These are phyloP conservation scores for Acanthopagrus latus DNA, from an alignment of 2,797 vertebrate species.

Conservation along the genomic window DNA sequence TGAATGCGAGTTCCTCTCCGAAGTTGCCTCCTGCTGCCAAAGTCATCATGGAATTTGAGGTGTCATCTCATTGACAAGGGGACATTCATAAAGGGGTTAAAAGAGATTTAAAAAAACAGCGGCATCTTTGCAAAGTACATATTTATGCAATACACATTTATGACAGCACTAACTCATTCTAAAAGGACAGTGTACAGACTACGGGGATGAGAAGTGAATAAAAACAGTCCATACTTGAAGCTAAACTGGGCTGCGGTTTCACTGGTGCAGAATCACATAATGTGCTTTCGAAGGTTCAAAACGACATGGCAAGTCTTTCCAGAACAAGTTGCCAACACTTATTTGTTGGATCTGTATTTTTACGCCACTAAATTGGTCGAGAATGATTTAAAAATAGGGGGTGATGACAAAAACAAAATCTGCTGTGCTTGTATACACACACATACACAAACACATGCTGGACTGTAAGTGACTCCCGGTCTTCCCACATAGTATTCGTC, in stretches of 20 bases:
- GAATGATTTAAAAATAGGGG: conserved; percentile 54
- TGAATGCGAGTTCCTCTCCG: conserved; percentile 14
- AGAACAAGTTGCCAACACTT: conserved; percentile 49
- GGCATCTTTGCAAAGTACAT: conserved; percentile 21
- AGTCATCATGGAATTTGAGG: conserved; percentile 21
- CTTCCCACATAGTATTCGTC: conserved; percentile 49
- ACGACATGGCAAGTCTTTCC: conserved; percentile 54
- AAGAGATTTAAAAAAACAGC: conserved; percentile 2
- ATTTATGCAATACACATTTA: conserved; percentile 24
- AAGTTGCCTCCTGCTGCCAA: background rate
- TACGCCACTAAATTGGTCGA: conserved; percentile 46
- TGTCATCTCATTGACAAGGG: background rate
- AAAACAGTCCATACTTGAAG: conserved; percentile 59
- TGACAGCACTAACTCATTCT: conserved; percentile 45
- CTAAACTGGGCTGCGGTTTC: conserved; percentile 66
- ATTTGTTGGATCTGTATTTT: conserved; percentile 63
- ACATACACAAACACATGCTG: background rate
- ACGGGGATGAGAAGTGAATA: conserved; percentile 53
- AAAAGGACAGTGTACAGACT: conserved; percentile 43
- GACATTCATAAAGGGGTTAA: background rate
- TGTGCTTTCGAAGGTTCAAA: conserved; percentile 56
- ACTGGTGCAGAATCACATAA: conserved; percentile 64
- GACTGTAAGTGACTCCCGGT: conserved; percentile 41
- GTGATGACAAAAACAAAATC: conserved; percentile 60
- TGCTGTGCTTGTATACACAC: conserved; percentile 33